Base-by-base conservation (phyloP, 1,140 invertebrate genomes). In the Drosophila gunungcola region DNA sequence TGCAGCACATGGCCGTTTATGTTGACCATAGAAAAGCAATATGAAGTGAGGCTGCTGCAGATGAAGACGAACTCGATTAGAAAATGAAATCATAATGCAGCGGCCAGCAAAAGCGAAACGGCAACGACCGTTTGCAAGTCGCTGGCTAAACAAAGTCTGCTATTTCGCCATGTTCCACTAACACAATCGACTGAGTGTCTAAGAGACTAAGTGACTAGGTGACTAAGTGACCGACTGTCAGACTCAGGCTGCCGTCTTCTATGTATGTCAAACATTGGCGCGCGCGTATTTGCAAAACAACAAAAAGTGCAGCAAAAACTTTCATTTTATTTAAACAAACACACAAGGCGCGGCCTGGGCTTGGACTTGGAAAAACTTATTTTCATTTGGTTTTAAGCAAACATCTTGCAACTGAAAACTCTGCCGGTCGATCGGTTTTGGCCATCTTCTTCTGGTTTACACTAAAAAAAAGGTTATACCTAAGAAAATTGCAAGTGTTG, bases 241-340 rank as follows among this genome's bases (percentile, higher is more conserved):
- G 65, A 51, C 61, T 58, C 53, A 49, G 65, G 48, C 61, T 58
- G 62, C 62, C 79, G 80, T 53, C 76, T 83, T 70, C 73, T 57
- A 89, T 89, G 80, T 88, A 67, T 88, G 84, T 89, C 84, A 89
- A 89, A 84, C 81, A 85, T 85, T 84, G 81, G 67, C 81, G 77
- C 60, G 80, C 74, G 56, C 62, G 36, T 39, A 42, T 60, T 67
- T 4, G 61, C 57, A 13, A 62, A 72, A 73, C 69, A 73, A 48
- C 56, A 73, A 73, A 73, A 73, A 68, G 64, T 68, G 64, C 58
- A 64, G 64, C 64, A 76, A 80, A 80, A 89, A 89, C 84, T 89
- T 89, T 89, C 84, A 89, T 89, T 89, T 89, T 89, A 90, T 89
- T 90, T 78, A 74, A 89, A 78, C 84, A 86, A 86, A 86, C 81